Conservation (phyloP, 2,113 vertebrate species). For the Solea solea region DNA sequence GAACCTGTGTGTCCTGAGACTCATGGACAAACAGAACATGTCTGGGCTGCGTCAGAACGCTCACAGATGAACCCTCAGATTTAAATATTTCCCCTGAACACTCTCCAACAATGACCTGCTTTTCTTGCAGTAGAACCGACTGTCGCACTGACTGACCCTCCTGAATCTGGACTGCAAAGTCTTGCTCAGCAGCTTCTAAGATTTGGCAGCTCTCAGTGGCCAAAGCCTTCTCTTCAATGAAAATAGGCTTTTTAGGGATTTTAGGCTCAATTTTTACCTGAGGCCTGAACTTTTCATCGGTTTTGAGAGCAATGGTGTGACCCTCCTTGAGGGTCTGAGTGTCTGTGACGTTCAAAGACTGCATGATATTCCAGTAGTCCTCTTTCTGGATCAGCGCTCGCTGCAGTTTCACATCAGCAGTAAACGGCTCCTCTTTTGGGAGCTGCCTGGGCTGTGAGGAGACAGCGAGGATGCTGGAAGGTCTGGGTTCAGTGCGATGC, state of each 20-base stretch:
- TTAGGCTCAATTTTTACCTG: constrained; percentile 75
- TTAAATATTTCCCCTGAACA: constrained; percentile 44
- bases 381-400: constrained; percentile 80
- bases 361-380: constrained; percentile 74
- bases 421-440: constrained; percentile 78
- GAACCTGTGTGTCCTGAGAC: constrained; percentile 63
- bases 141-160: constrained; percentile 85
- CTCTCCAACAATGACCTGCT: constrained; percentile 79
- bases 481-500: constrained; percentile 59
- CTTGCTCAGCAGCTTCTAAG: constrained; percentile 80
- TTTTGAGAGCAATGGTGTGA: constrained; percentile 64
- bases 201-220: constrained; percentile 75
- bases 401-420: constrained; percentile 60
- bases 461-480: constrained; percentile 60
- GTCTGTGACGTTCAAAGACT: constrained; percentile 75
- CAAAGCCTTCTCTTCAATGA: constrained; percentile 71
- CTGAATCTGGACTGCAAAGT: constrained; percentile 81
- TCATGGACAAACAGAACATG: constrained; percentile 65
- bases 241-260: constrained; percentile 70
- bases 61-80: constrained; percentile 48
- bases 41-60: constrained; percentile 68
- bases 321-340: constrained; percentile 72
- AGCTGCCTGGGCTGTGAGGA: constrained; percentile 71
- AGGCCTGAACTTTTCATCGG: constrained; percentile 57
- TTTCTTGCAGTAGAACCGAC: constrained; percentile 83